These are phyloP conservation scores for Xylocampa areola DNA, from an alignment of 2,888 invertebrate species.

Conservation along the genomic window DNA sequence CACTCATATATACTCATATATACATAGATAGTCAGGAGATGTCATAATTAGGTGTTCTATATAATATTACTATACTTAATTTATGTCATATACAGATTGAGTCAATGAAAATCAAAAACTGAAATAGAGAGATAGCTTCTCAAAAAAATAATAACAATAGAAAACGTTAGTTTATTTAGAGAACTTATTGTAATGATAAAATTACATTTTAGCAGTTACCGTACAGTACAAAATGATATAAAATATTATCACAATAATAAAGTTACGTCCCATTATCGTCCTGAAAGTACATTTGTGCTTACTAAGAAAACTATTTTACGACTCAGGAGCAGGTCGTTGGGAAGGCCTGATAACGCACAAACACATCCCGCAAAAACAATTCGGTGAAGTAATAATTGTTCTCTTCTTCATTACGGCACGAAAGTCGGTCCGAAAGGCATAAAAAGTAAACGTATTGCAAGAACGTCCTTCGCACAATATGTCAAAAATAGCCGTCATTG, in stretches of 20 bases:
- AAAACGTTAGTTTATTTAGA: no score
- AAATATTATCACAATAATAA: slow-evolving; percentile 1
- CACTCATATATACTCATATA: no score
- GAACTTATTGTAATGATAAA: no score
- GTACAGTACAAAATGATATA: neutral
- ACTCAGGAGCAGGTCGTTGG: slow-evolving; percentile 23
- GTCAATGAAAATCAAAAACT: no score
- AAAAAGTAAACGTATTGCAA: slow-evolving; percentile 52
- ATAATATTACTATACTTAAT: no score
- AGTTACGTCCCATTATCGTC: slow-evolving; percentile 1
- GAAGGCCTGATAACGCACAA: slow-evolving; percentile 42
- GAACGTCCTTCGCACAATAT: slow-evolving; percentile 64
- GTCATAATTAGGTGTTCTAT: no score
- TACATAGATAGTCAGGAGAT: no score
- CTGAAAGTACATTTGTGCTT: slow-evolving; percentile 19
- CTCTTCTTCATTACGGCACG: slow-evolving; percentile 49
- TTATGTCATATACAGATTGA: no score
- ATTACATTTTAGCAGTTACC: slow-evolving; percentile 3
- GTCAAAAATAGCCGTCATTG: slow-evolving; percentile 75
- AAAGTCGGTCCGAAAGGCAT: slow-evolving; percentile 36
- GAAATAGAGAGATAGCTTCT: no score
- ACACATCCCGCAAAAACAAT: slow-evolving; percentile 48
- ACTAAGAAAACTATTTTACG: slow-evolving; percentile 45
- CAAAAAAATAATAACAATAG: no score
- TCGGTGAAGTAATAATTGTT: slow-evolving; percentile 54